Evolutionary conservation across 2,797 vertebrate genomes (phyloP), one percentile per base, ranked within the genome.

Genomic region (Alca torda): DNA sequence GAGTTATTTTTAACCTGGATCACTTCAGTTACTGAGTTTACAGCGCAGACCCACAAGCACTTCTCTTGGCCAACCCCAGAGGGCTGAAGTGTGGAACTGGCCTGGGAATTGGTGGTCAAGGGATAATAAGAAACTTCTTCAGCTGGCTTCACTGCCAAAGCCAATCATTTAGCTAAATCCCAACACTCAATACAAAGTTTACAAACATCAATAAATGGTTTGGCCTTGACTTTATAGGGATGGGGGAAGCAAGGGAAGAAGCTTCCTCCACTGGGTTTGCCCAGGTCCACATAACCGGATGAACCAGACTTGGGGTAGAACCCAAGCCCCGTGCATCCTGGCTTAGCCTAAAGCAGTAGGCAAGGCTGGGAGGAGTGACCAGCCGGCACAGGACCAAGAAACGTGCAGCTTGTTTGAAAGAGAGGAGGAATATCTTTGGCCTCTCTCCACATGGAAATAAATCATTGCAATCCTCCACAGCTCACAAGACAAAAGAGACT

Each of bases 1-100:
- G 61, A 68, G 91, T 94, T 97, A 96, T 97, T 96, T 97, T 97
- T 96, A 93, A 94, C 91, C 92, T 69, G 83, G 23, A 95, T 95
- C 63, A 33, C 70, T 92, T 70, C 43, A 70, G 72, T 85, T 57
- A 67, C 67, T 61, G 90, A 85, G 53, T 85, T 89, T 25, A 18
- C 63, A 93, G 78, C 6, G 1, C 63, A 94, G 89, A 68, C 65
- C 78, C 90, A 74, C 21, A 10, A 85, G 53, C 41, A 14, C 57
- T 96, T 93, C 57, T 91, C 33, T 60, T 94, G 94, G 92, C 89
- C 84, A 87, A 9, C 24, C 75, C 91, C 79, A n/a, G 84, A 85
- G 84, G 72, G 64, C 68, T 93, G 81, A 80, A 96, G 56, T 41
- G 37, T n/a, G 70, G 95, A 85, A 78, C 54, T 74, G 88, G 41